Evolutionary conservation across 2,113 vertebrate genomes (phyloP), one percentile per base, ranked within the genome.

Genomic region (Syrmaticus mikado): DNA sequence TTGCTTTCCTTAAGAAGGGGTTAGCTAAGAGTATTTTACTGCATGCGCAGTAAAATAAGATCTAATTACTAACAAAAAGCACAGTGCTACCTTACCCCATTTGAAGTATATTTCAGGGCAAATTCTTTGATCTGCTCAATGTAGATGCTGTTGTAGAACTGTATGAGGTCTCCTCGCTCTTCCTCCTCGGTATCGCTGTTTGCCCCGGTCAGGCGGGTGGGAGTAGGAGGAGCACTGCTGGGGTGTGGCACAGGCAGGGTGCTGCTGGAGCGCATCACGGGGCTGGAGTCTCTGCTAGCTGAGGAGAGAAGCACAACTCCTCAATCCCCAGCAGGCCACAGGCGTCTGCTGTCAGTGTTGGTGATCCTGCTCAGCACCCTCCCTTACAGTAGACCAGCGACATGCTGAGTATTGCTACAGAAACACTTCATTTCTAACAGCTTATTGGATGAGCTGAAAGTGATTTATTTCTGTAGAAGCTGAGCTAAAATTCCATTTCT

Each of bases 81-180:
- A 65, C 4, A n/a, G 57, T 19, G 3, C 2, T 22, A 4, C 97
- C 97, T 97, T 92, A 98, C 98, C 6, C 36, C 19, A 11, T 71
- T 97, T 20, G 97, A 92, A 0, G 98, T 98, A 73, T 99, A 99
- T 89, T 98, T 98, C 57, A 98, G 91, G 81, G 98, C 99, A 27
- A 99, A 99, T 7, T 88, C 92, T 46, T 98, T 97, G 41, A 99
- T 98, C 74, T 98, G 98, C 75, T 98, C 98, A 22, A 98, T 97
- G 78, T 99, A 99, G 91, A 98, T 88, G 14, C 94, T 98, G 95
- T 99, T 99, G 88, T 99, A 99, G 97, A 99, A 99, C 62, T 98
- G 98, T 85, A 99, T 99, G 52, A 99, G 98, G 95, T 99, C 98
- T 10, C 98, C 99, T 13, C 98, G 96, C 86, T 99, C 98, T 32